These are phyloP conservation scores for Kradibia gibbosae DNA, from an alignment of 1,140 invertebrate species.

Conservation along the genomic window DNA sequence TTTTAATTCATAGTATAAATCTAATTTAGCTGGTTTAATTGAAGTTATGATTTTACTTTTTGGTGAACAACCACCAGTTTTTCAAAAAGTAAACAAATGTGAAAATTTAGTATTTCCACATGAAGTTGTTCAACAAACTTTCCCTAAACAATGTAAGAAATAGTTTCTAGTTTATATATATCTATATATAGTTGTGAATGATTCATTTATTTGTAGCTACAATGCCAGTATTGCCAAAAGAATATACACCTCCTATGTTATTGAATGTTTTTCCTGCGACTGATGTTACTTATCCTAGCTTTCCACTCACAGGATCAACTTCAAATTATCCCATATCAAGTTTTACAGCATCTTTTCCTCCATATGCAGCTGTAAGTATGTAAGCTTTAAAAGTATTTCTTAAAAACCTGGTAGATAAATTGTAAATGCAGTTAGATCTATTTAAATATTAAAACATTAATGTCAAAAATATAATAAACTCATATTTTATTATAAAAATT, in stretches of 20 bases:
- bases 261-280: constrained; percentile 39
- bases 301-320: constrained; percentile 57
- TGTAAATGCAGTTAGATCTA: too few species aligned
- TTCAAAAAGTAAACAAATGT: constrained; percentile 80
- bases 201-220: constrained; percentile 35
- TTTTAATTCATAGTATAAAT: constrained; percentile 76
- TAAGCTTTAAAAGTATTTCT: not conserved
- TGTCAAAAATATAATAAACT: too few species aligned
- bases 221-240: constrained; percentile 32
- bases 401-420: not conserved
- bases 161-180: constrained; percentile 3
- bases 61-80: constrained; percentile 96
- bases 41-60: constrained; percentile 95
- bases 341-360: constrained; percentile 64
- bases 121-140: constrained; percentile 71
- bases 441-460: too few species aligned
- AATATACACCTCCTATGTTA: constrained; percentile 28
- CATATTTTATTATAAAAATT: too few species aligned
- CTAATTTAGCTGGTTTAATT: constrained; percentile 89
- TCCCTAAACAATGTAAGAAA: constrained; percentile 75
- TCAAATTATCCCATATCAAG: constrained; percentile 58
- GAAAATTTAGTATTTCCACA: constrained; percentile 56
- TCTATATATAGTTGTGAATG: constrained; percentile 1
- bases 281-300: constrained; percentile 67
- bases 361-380: constrained; percentile 59